phyloP scores from a whole-genome alignment of 2,888 invertebrate species.

The Corbicula japonica region DNA sequence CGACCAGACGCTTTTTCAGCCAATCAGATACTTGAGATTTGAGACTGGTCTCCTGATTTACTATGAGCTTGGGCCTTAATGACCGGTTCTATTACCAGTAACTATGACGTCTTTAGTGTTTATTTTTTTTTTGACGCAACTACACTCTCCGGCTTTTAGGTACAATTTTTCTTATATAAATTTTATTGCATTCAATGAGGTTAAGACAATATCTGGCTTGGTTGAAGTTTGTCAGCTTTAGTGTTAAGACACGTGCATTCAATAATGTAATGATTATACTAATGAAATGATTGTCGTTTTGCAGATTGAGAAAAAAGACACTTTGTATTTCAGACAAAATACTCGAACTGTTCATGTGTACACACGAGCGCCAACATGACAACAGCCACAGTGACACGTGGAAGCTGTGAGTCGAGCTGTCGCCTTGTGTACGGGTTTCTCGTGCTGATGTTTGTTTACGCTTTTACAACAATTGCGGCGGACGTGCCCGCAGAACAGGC shows the following conservation, averaged over 20 bases:
- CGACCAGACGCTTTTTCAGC: no score
- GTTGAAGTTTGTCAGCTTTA: not conserved
- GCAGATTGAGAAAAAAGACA: not conserved
- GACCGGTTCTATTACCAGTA: no score
- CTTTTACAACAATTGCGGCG: slow-evolving; percentile 73
- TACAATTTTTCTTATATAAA: no score
- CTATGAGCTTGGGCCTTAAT: no score
- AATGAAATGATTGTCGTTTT: not conserved
- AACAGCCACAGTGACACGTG: slow-evolving; percentile 17
- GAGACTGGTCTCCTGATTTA: no score
- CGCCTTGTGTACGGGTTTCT: slow-evolving; percentile 72
- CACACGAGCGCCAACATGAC: not conserved
- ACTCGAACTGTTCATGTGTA: slow-evolving; percentile 74
- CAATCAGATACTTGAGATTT: no score
- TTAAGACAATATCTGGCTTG: not conserved
- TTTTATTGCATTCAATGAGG: no score
- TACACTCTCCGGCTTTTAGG: no score
- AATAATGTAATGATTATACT: not conserved
- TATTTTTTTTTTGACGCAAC: no score
- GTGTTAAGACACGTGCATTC: not conserved
- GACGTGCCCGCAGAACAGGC: slow-evolving; percentile 78
- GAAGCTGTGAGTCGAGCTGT: slow-evolving; percentile 64
- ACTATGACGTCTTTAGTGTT: no score
- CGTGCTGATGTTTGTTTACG: slow-evolving; percentile 71
- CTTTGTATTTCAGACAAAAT: slow-evolving; percentile 59